phyloP scores from a whole-genome alignment of 2,113 vertebrate genomes.

The Apodemus sylvaticus region DNA sequence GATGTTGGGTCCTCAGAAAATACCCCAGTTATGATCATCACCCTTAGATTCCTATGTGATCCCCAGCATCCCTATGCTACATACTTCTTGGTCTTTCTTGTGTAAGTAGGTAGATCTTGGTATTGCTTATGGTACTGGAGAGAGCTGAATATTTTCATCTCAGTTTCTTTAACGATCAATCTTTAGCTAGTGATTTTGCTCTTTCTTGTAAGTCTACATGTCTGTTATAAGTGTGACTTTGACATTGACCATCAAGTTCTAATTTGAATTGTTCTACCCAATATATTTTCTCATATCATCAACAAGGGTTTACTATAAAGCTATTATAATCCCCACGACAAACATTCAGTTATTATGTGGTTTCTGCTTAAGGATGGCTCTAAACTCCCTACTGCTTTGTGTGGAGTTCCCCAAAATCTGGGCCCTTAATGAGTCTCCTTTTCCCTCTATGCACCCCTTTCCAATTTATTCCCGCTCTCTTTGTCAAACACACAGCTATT shows the following conservation, averaged over 20 bases:
- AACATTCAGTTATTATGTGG: neutral
- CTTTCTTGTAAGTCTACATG: neutral
- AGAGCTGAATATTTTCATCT: neutral
- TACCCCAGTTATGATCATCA: neutral
- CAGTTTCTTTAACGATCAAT: neutral
- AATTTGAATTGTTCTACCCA: neutral
- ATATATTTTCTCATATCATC: neutral
- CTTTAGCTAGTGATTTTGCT: neutral
- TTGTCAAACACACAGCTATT: neutral
- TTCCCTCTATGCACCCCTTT: neutral
- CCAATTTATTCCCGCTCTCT: neutral
- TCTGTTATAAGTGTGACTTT: neutral
- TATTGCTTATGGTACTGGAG: neutral
- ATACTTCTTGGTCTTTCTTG: accelerated
- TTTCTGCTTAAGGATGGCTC: neutral
- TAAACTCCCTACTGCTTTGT: neutral
- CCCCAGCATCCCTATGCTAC: accelerated
- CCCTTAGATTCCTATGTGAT: neutral
- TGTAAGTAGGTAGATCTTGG: neutral
- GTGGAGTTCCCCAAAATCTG: neutral
- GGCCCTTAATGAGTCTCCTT: neutral
- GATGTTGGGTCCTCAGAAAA: neutral
- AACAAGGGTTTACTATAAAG: neutral
- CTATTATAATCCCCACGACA: neutral
- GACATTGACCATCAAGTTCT: neutral